Evolutionary conservation across 2,888 invertebrate species (phyloP), one percentile per base, ranked within the genome.

Genomic region (Alviniconcha strummeri): DNA sequence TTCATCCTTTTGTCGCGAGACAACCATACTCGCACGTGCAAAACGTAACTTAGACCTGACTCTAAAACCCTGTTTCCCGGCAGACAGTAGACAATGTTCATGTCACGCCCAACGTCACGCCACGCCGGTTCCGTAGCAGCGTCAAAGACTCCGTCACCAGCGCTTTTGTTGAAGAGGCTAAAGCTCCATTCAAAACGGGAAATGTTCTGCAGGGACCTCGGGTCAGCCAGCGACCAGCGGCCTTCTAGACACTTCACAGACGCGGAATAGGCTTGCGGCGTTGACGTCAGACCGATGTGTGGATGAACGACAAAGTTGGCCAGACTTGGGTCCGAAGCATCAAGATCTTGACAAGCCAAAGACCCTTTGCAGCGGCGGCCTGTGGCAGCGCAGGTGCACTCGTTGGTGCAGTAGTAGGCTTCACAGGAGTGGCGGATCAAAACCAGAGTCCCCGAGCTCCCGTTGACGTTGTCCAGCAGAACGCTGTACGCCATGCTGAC

Each of bases 11-110:
- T 36, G n/a, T 79, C 76, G 15, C 56, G 9, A 36, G 84, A 76
- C 74, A 84, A 79, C 88, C 89, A 89, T 5, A 84, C 85, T 79
- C 84, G 82, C 0, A 88, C 85, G 75, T 88, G 87, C 3, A 86
- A 74, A 8, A 84, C 60, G 69, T 89, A 89, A 2, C 72, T 7
- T 11, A 76, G 60, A 5, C 81, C 82, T 67, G 86, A 84, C 19
- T 60, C 55, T 0, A 89, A 75, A 15, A 77, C 17, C 15, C 60
- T 71, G 4, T 83, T 81, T 11, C 9, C 13, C 5, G 86, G 85
- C 52, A 88, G 74, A 75, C 89, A 89, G 74, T 86, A 80, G 6
- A 84, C 71, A 6, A 83, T 60, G 3, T 84, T 64, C 9, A 60
- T 76, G 54, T 74, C 15, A 11, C 72, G 72, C n/a, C 89, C 87